Evolutionary conservation across 2,113 vertebrate genomes (phyloP).

Genomic region (Ptilonorhynchus violaceus): DNA sequence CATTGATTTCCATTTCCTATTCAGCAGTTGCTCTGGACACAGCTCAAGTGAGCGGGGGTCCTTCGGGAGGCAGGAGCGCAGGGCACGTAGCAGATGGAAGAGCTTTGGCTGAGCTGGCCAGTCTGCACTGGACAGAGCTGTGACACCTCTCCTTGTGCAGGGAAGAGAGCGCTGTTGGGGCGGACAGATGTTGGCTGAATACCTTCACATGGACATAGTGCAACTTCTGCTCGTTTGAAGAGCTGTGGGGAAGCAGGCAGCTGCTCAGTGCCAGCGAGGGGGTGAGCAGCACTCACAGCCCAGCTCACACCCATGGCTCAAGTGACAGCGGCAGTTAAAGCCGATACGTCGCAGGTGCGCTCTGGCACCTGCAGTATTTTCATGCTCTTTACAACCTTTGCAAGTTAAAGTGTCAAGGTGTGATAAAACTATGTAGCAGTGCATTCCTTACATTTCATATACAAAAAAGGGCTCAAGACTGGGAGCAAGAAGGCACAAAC

Average conservation of each 20-base stretch:
- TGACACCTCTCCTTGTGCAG: not conserved
- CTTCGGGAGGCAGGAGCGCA: not conserved
- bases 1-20: not conserved
- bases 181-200: rapidly evolving
- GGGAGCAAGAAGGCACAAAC: conserved; percentile 58
- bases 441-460: conserved; percentile 48
- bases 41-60: not conserved
- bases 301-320: not conserved
- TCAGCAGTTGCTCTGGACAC: not conserved
- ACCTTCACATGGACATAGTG: not conserved
- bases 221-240: conserved; percentile 10
- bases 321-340: not conserved
- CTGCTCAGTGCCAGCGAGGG: not conserved
- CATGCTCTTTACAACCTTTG: not conserved
- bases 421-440: conserved; percentile 41
- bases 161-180: not conserved
- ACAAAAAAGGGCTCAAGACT: conserved; percentile 39
- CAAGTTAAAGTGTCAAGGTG: conserved; percentile 55
- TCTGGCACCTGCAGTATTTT: not conserved
- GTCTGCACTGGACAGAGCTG: not conserved
- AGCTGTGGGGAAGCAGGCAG: not conserved
- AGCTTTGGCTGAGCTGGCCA: not conserved
- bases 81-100: not conserved
- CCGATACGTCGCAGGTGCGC: rapidly evolving
- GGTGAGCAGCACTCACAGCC: not conserved